These are phyloP conservation scores for Pterostichus niger DNA, from an alignment of 2,888 invertebrate genomes.

Conservation along the genomic window DNA sequence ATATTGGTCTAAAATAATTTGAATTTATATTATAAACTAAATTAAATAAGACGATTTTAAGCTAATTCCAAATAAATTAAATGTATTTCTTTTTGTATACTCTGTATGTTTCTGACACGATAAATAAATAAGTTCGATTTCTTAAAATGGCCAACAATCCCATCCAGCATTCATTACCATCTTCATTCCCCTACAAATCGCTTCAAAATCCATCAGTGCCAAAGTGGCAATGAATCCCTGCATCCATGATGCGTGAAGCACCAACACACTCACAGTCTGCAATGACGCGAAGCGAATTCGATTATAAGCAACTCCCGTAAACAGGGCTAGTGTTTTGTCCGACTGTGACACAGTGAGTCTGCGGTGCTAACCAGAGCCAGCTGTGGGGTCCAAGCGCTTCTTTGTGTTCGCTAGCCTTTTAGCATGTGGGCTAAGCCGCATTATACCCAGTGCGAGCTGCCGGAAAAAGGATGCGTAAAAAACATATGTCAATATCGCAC, in stretches of 20 bases:
- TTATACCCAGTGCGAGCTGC: conserved; percentile 23
- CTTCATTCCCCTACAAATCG: conserved; percentile 14
- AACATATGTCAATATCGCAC: conserved; percentile 62
- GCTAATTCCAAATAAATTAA: no score
- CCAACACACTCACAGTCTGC: conserved; percentile 11
- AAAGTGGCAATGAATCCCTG: background rate
- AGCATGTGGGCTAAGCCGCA: conserved; percentile 55
- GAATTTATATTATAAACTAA: no score
- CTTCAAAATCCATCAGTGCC: conserved; percentile 35
- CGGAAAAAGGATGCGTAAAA: conserved; percentile 58
- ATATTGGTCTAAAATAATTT: no score
- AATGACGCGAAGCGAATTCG: conserved; percentile 58
- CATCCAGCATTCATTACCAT: no score
- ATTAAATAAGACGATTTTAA: no score
- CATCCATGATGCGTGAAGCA: background rate
- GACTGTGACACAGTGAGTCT: conserved; percentile 14
- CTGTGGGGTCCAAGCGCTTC: conserved; percentile 48
- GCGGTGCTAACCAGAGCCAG: conserved; percentile 33
- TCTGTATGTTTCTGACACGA: no score
- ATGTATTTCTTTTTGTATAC: no score
- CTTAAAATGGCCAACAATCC: no score
- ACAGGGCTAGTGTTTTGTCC: conserved; percentile 18
- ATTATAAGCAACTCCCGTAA: conserved; percentile 51
- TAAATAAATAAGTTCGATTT: no score
- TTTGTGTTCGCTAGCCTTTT: conserved; percentile 37